Base-by-base conservation (phyloP, 2,888 invertebrate genomes). In the Plebejus melissa region DNA sequence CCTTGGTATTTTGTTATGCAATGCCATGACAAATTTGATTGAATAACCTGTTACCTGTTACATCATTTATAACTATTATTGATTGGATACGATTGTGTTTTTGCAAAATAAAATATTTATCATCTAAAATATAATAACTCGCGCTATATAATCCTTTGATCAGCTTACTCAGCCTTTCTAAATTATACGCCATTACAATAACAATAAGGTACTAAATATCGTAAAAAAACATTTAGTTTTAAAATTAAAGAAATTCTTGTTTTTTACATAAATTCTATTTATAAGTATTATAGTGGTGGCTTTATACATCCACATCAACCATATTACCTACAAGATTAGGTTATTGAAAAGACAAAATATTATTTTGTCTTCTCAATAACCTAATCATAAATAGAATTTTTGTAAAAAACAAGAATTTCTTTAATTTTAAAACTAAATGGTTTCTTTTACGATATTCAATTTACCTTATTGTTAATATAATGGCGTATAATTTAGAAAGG, bases 11-110 rank as follows among this genome's bases (percentile, higher is more conserved):
- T 32, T 22, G 13, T 72, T 32, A 72, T 36, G 32, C 50, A 50
- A 72, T 72, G 50, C 32, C 72, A 50, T 72, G 72, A 72, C 46
- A 50, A 72, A 72, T 54, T 72, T 54, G 72, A 32, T 54, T 72
- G 50, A 28, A 71, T 71, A 41, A 72, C 16, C 6, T 50, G 72
- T 72, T 54, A 71, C 50, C 6, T 50, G 72, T 72, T 54, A 71
- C 50, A 50, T 72, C 72, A 72, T 54, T 41, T 11, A 32, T 16
- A 72, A 54, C 32, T 5, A 65, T 72, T 72, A 54, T 50, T 32
- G 72, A 72, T 72, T 72, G 16, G 72, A 46, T 36, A 72, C 72
- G 72, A 72, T 72, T 32, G 16, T 72, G 32, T 65, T 36, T 65
- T 32, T 36, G 13, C 32, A 65, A 36, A 65, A 65, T 60, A 65